Evolutionary conservation across 2,888 invertebrate species (phyloP), one percentile per base, ranked within the genome.

Genomic region (Dasypogon diadema): DNA sequence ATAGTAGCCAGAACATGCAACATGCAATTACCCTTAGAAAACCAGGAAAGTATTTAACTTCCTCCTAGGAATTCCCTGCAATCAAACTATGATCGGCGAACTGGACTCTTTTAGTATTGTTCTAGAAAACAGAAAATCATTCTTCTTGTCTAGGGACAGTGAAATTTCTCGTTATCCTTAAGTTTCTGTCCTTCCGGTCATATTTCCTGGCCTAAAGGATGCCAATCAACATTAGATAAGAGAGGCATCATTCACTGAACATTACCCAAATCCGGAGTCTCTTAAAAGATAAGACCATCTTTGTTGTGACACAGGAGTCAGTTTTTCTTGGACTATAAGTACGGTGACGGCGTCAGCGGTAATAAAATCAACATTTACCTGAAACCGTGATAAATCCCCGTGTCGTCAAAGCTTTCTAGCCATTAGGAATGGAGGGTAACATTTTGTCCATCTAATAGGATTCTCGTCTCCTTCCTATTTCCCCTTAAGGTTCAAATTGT

Each of bases 231-330:
- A 8, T 42, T 12, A 48, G 26, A 24, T 48, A 48, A 68, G 65
- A 12, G 21, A 21, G 54, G n/a, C 42, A 42, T 42, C 42, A 42
- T 37, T 60, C 37, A 30, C 37, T 18, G 37, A 60, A 34, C 37
- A 60, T 60, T 60, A 60, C 60, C 12, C 24, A 30, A 30, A 30
- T 58, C 1, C 42, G 42, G 42, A 42, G n/a, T 12, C n/a, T 42
- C 42, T 12, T 42, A 10, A 14, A 18, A 65, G 65, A 65, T 65
- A 65, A 65, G 26, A 65, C 22, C 24, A 65, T 48, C 42, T 65
- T 22, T 65, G 48, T 60, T 48, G 46, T 48, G 65, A 65, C 65
- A 65, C 37, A 65, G 26, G 26, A 48, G 46, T 46, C 65, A 65
- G 21, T 65, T 46, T 65, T 24, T 42, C 42, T 42, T n/a, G n/a